These are phyloP conservation scores for Callaeas wilsoni DNA, from an alignment of 2,113 vertebrate genomes.

Conservation along the genomic window DNA sequence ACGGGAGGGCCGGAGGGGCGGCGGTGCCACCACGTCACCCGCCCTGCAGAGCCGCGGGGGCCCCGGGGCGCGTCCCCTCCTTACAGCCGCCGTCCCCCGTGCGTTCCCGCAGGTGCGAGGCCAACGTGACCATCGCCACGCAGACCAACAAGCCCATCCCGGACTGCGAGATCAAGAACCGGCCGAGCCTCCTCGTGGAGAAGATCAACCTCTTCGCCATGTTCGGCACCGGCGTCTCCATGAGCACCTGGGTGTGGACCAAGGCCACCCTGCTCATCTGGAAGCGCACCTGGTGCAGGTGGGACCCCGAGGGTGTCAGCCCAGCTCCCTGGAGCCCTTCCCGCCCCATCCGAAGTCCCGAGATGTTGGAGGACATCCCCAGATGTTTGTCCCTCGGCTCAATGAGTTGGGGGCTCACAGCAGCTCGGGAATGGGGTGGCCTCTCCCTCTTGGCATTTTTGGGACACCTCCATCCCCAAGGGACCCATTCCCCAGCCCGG, in stretches of 20 bases:
- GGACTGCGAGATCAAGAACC: constrained; percentile 94
- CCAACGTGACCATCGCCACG: constrained; percentile 94
- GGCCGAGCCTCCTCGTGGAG: constrained; percentile 93
- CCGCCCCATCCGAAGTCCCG: background rate
- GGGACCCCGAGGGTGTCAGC: background rate
- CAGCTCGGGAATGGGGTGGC: background rate
- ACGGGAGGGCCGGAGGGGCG: too few species aligned
- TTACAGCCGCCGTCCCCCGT: rapidly evolving
- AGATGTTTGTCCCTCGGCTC: background rate
- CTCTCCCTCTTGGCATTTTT: rapidly evolving
- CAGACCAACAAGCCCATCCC: constrained; percentile 95
- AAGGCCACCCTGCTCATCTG: constrained; percentile 97
- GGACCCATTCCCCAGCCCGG: background rate
- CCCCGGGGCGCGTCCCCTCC: too few species aligned
- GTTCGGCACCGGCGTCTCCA: constrained; percentile 95
- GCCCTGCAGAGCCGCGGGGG: too few species aligned
- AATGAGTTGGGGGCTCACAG: rapidly evolving
- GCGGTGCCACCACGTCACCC: too few species aligned
- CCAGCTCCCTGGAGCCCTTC: background rate
- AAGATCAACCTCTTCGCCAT: constrained; percentile 99
- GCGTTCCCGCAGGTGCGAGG: constrained; percentile 81
- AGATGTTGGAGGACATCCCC: background rate
- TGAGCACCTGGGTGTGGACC: constrained; percentile 99
- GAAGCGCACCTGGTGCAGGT: constrained; percentile 98
- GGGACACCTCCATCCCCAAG: background rate